Evolutionary conservation across 2,113 vertebrate species (phyloP).

Genomic region (Mystacornis crossleyi): DNA sequence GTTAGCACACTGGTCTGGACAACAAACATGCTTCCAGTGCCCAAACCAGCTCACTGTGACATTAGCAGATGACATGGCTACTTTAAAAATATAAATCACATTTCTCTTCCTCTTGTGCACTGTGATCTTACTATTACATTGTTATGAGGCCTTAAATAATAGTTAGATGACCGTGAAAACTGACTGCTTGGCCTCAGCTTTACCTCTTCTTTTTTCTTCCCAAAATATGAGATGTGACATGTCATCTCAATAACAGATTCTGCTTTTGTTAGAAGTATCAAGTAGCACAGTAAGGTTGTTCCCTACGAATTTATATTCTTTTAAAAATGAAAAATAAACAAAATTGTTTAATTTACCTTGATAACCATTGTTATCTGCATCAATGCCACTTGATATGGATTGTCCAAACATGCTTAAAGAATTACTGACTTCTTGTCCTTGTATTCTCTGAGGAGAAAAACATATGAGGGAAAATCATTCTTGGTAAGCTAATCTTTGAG

Average conservation of each 20-base stretch:
- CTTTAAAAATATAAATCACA: not conserved
- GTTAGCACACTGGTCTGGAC: not conserved
- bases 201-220: not conserved
- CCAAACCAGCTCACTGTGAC: not conserved
- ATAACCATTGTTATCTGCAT: constrained; percentile 87
- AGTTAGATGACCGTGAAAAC: not conserved
- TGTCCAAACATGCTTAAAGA: constrained; percentile 87
- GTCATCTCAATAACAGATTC: not conserved
- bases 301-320: not conserved
- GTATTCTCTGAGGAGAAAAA: constrained; percentile 79
- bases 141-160: not conserved
- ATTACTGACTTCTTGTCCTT: constrained; percentile 73
- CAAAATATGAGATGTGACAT: not conserved
- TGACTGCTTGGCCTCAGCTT: not conserved
- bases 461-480: not conserved
- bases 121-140: not conserved
- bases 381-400: constrained; percentile 84
- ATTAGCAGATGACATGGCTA: not conserved
- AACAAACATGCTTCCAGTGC: not conserved
- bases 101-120: not conserved
- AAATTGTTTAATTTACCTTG: constrained; percentile 73
- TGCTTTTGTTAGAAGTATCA: not conserved
- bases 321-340: not conserved
- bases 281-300: not conserved
- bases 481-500: not conserved